Percentiles rank a stretch among this genome's conserved stretches.
Evolutionary conservation across 2,797 vertebrate species (phyloP).

Genomic region (Sebastes wilsoni): DNA sequence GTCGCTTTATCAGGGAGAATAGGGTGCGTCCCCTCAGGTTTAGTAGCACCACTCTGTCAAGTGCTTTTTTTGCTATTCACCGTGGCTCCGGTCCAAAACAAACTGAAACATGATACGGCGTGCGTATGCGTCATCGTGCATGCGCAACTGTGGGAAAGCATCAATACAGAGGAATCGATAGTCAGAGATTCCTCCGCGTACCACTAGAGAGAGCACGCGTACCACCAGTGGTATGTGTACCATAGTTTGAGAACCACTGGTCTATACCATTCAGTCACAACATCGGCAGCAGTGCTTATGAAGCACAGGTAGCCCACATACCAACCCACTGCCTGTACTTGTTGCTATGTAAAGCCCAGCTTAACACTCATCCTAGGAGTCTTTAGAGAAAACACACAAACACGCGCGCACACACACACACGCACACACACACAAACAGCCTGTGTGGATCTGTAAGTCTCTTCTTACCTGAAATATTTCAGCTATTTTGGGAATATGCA

Average conservation of each 20-base stretch:
- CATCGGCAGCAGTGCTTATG: slow-evolving; percentile 27
- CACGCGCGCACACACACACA: rapidly evolving
- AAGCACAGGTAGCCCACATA: slow-evolving; percentile 47
- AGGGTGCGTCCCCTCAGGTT: too few relatives aligned
- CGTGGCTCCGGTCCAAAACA: too few relatives aligned
- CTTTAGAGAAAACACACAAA: background rate
- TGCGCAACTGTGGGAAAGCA: too few relatives aligned
- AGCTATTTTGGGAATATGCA: background rate
- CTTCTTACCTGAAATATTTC: background rate
- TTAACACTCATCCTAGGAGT: slow-evolving; percentile 31
- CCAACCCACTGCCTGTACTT: slow-evolving; percentile 34
- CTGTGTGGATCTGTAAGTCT: background rate
- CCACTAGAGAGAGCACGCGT: too few relatives aligned
- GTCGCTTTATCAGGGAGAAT: too few relatives aligned
- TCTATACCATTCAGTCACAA: slow-evolving; percentile 21
- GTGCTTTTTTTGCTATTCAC: too few relatives aligned
- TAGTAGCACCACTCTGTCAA: too few relatives aligned
- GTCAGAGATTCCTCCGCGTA: too few relatives aligned
- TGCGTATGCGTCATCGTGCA: too few relatives aligned
- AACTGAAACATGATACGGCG: too few relatives aligned
- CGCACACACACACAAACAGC: background rate
- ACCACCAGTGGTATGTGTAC: too few relatives aligned
- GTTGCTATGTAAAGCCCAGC: slow-evolving; percentile 49
- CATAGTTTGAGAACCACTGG: background rate
- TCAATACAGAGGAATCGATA: too few relatives aligned